Base-by-base conservation (phyloP, 2,888 invertebrate species). In the Lacanobia wlatinum region DNA sequence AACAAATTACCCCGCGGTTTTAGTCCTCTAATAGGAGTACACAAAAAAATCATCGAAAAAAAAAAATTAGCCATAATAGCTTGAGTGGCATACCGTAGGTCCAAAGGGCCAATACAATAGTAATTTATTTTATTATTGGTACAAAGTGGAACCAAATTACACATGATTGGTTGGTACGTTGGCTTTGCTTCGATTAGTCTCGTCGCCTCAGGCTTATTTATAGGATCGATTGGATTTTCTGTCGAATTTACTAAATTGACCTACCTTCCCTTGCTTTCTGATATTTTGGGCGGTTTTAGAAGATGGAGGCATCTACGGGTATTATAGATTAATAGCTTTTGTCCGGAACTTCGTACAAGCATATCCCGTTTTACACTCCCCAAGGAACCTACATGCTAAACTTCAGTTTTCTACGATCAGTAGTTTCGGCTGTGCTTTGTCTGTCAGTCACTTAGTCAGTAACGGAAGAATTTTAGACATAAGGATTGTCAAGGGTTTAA, bases 121-220 rank as follows among this genome's bases (percentile, higher is more conserved):
- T 92, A 94, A 94, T 94, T 95, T 95, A 90, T 94, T 94, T 94
- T 91, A 93, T 93, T 95, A 94, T 95, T 94, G 94, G 93, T 95
- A 92, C 91, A 92, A 89, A 92, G 92, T 95, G 94, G 94, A 92
- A 88, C 90, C 84, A 95, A 95, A 95, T 95, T 95, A 95, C 91
- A 93, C 89, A 93, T 94, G 94, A 95, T 95, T 90, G 91, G 85
- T 69, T 83, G 84, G 68, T 82, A 84, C 79, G 82, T 83, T n/a
- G 89, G 83, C 82, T 76, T 88, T 87, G 80, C 88, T 78, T 83
- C 83, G 84, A 83, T 83, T 84, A 89, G 88, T 87, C 87, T 77
- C 21, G 82, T 83, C 80, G 80, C 80, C 79, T 46, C 76, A 23
- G 83, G 87, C 85, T 88, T 90, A 90, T 91, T 92, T 92, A 92